Evolutionary conservation across 2,113 vertebrate species (phyloP).

Genomic region (Synchiropus splendidus): DNA sequence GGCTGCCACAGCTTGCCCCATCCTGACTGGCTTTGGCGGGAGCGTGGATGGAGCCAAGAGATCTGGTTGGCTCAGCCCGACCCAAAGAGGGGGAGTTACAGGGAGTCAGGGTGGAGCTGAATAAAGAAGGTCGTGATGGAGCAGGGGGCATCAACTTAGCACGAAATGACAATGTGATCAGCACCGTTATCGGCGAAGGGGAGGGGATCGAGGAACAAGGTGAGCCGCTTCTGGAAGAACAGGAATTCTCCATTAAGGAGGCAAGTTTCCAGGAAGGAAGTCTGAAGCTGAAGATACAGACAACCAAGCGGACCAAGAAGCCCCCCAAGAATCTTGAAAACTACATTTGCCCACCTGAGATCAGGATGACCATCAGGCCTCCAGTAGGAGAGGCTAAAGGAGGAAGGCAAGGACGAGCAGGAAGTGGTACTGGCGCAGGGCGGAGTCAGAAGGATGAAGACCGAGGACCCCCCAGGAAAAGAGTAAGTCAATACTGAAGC

Average conservation of each 20-base stretch:
- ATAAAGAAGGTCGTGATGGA: slow-evolving; percentile 77
- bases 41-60: slow-evolving; percentile 89
- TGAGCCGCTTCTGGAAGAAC: slow-evolving; percentile 83
- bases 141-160: slow-evolving; percentile 63
- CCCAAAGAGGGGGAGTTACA: slow-evolving; percentile 80
- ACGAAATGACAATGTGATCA: slow-evolving; percentile 82
- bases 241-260: slow-evolving; percentile 99
- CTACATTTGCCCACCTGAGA: slow-evolving; percentile 97
- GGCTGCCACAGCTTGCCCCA: slow-evolving; percentile 52
- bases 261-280: slow-evolving; percentile 96
- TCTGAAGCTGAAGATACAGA: slow-evolving; percentile 97
- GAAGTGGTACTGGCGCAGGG: slow-evolving; percentile 73
- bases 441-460: slow-evolving; percentile 81
- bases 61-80: slow-evolving; percentile 75
- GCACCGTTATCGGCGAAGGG: slow-evolving; percentile 78
- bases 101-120: slow-evolving; percentile 71
- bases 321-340: slow-evolving; percentile 97
- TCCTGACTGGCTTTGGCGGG: slow-evolving; percentile 59
- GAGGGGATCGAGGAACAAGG: slow-evolving; percentile 80
- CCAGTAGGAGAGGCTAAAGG: slow-evolving; percentile 73
- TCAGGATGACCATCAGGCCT: slow-evolving; percentile 96
- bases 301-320: slow-evolving; percentile 95
- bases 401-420: slow-evolving; percentile 73
- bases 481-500: slow-evolving; percentile 65
- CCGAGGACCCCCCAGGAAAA: slow-evolving; percentile 83